A percentile compares a stretch with the other conserved stretches of the same genome.
These are phyloP conservation scores for Pollenia amentaria DNA, from an alignment of 2,888 invertebrate species.

Conservation along the genomic window DNA sequence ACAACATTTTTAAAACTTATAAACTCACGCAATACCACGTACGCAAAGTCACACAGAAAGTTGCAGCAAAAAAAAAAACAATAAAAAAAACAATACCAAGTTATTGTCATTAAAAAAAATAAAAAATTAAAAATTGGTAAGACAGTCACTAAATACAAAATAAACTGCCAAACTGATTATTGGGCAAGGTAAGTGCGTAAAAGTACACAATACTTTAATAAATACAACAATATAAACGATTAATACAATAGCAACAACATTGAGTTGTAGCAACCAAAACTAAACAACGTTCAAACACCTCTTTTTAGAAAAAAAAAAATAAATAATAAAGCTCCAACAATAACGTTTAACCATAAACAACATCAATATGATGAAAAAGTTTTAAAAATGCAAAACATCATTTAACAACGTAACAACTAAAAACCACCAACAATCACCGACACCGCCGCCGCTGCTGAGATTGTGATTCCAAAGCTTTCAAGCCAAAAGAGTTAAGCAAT, in stretches of 20 bases:
- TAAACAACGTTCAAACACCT: slow-evolving; percentile 68
- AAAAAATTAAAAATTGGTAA: slow-evolving; percentile 34
- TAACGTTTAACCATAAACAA: slow-evolving; percentile 52
- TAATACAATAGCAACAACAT: background rate
- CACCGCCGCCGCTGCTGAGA: background rate
- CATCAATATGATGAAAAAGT: slow-evolving; percentile 49
- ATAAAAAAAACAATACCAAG: slow-evolving; percentile 36
- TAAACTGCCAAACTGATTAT: slow-evolving; percentile 43
- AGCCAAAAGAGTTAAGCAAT: slow-evolving; percentile 38
- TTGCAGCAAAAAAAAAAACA: slow-evolving; percentile 17
- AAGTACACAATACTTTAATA: slow-evolving; percentile 53
- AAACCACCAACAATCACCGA: background rate
- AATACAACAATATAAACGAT: background rate
- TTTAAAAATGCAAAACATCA: slow-evolving; percentile 66
- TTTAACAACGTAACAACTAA: slow-evolving; percentile 61
- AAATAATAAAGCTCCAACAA: slow-evolving; percentile 40
- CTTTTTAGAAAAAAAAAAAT: slow-evolving; percentile 28
- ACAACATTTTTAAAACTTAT: slow-evolving; percentile 35
- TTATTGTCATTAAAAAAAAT: slow-evolving; percentile 24
- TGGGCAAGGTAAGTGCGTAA: slow-evolving; percentile 69
- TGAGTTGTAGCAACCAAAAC: slow-evolving; percentile 19
- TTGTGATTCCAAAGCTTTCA: background rate
- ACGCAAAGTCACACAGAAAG: slow-evolving; percentile 7
- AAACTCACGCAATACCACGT: slow-evolving; percentile 46
- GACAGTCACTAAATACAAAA: background rate